Evolutionary conservation across 2,113 vertebrate genomes (phyloP), one percentile per base, ranked within the genome.

Genomic region (Laticauda colubrina): DNA sequence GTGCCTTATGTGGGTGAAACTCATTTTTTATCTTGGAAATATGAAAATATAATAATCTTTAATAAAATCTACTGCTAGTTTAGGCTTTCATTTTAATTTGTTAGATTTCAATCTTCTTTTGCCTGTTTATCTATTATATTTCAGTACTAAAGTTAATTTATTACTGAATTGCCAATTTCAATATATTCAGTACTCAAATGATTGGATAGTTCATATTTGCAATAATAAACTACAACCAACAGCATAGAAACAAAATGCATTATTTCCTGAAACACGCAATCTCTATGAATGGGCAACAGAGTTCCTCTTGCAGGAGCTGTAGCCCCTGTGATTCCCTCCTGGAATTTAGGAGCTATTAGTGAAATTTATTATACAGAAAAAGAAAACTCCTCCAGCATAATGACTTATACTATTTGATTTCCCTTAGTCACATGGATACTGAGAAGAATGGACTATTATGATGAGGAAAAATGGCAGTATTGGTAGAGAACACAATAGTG

Each of bases 141-240:
- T 94, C 89, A 8, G 29, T 92, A 23, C 14, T 91, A 87, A 69
- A 75, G 87, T 26, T 64, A 57, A 89, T 48, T 53, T 90, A 88
- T 53, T 61, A 75, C 55, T 21, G 64, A n/a, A 88, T 29, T 39
- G 51, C 34, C 85, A 92, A 64, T 45, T 34, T 39, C 39, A 20
- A 55, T 7, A 43, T 69, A 55, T 88, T 69, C 12, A 87, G 20
- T 87, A 87, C 12, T 51, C 23, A 61, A 54, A 57, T 91, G 43
- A 87, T 56, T 26, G 39, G 45, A 91, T 86, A 23, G 23, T 34
- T 57, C 29, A 54, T 3, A 91, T 24, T 53, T 29, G 87, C 20
- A 87, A 34, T 56, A 87, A 3, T 43, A 39, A 57, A 54, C 34
- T 29, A 45, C 69, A 55, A 91, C 51, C 51, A 91, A 34, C 12